Percentiles rank a stretch among this genome's conserved stretches.
Evolutionary conservation across 2,888 invertebrate genomes (phyloP).

Genomic region (Seira sanloemensis): DNA sequence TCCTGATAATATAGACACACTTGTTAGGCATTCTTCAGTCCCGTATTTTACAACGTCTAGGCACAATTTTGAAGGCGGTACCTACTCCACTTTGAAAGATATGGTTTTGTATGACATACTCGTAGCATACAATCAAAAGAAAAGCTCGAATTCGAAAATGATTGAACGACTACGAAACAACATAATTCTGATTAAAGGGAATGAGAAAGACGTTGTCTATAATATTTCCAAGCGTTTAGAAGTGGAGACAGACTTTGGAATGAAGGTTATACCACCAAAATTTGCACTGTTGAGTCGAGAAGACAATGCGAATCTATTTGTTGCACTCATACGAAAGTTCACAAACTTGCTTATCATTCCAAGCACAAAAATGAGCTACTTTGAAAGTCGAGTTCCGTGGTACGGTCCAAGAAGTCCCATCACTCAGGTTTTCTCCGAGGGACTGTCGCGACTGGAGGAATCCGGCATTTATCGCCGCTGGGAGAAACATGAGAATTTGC

Average conservation of each 20-base stretch:
- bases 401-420: constrained; percentile 2
- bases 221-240: background rate
- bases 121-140: background rate
- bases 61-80: background rate
- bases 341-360: background rate
- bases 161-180: constrained; percentile 21
- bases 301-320: constrained; percentile 5
- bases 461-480: constrained; percentile 23
- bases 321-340: background rate
- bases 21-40: constrained; percentile 28
- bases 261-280: background rate
- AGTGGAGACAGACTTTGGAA: background rate
- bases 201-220: background rate
- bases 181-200: background rate
- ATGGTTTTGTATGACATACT: constrained; percentile 22
- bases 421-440: background rate
- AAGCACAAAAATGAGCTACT: background rate
- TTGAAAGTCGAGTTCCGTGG: constrained; percentile 17
- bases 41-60: constrained; percentile 38
- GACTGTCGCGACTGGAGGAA: background rate
- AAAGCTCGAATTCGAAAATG: background rate
- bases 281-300: constrained; percentile 25
- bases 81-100: constrained; percentile 32
- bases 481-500: background rate
- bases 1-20: constrained; percentile 19